Evolutionary conservation across 2,113 vertebrate genomes (phyloP).

Genomic region (Bujurquina vittata): DNA sequence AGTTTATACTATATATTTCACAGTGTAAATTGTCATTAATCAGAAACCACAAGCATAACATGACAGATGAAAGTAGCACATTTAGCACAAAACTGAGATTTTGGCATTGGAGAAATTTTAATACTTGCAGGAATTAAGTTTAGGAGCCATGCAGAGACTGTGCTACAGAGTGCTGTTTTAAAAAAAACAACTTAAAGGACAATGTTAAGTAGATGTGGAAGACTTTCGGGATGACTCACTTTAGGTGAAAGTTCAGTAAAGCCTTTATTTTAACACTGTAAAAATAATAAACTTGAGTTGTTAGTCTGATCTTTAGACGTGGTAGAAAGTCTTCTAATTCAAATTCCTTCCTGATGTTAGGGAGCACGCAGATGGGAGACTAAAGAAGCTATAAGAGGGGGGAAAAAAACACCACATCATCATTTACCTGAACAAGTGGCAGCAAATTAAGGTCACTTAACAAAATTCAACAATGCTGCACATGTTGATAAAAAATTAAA

Average conservation of each 20-base stretch:
- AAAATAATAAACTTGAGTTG: slow-evolving; percentile 63
- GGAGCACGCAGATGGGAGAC: slow-evolving; percentile 87
- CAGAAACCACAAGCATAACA: slow-evolving; percentile 58
- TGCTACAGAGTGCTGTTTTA: slow-evolving; percentile 53
- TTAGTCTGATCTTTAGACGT: slow-evolving; percentile 63
- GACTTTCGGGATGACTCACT: slow-evolving; percentile 41
- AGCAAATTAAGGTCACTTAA: not conserved
- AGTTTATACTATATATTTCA: slow-evolving; percentile 54
- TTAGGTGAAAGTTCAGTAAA: slow-evolving; percentile 51
- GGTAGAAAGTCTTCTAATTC: slow-evolving; percentile 87
- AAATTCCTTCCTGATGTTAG: slow-evolving; percentile 86
- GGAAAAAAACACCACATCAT: slow-evolving; percentile 78
- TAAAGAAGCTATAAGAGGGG: slow-evolving; percentile 87
- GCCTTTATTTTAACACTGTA: slow-evolving; percentile 55
- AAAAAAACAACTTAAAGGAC: not conserved
- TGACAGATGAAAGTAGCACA: slow-evolving; percentile 38
- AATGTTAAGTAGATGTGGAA: slow-evolving; percentile 54
- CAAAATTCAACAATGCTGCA: not conserved
- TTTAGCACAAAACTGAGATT: slow-evolving; percentile 21
- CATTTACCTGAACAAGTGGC: slow-evolving; percentile 45
- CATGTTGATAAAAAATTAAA: not conserved
- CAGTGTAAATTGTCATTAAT: slow-evolving; percentile 68
- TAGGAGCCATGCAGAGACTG: slow-evolving; percentile 69
- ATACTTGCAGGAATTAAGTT: slow-evolving; percentile 28
- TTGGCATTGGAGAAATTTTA: slow-evolving; percentile 39